phyloP scores from a whole-genome alignment of 1,140 invertebrate genomes.

The Scylla paramamosain region DNA sequence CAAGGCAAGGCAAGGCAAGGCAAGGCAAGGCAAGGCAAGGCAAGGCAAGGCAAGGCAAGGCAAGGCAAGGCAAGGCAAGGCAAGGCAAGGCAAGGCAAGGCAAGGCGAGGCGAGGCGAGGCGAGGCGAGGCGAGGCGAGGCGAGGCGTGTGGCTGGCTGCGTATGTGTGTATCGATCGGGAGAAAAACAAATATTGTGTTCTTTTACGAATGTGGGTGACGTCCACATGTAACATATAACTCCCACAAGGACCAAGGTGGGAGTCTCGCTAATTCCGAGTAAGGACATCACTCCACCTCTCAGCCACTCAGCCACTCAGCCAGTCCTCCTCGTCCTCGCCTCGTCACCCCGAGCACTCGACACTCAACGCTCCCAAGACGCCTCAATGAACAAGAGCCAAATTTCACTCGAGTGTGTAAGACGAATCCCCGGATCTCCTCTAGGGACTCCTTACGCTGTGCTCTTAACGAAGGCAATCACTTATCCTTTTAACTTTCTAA shows the following conservation, averaged over 20 bases:
- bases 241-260: neutral
- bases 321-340: neutral
- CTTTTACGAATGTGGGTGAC: neutral
- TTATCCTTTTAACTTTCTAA: neutral
- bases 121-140: neutral
- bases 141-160: neutral
- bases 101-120: neutral
- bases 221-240: neutral
- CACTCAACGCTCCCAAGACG: neutral
- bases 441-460: neutral
- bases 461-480: neutral
- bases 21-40: slow-evolving; percentile 30
- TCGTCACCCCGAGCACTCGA: neutral
- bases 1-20: slow-evolving; percentile 22
- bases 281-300: neutral
- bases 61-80: neutral
- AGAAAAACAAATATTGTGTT: neutral
- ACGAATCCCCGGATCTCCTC: neutral
- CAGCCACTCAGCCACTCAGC: neutral
- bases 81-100: neutral
- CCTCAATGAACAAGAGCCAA: neutral
- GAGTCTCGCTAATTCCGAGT: neutral
- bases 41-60: neutral
- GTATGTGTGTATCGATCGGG: no score
- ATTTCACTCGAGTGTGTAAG: neutral